Evolutionary conservation across 2,888 invertebrate species (phyloP), one percentile per base, ranked within the genome.

Genomic region (Drosophila barbarae): DNA sequence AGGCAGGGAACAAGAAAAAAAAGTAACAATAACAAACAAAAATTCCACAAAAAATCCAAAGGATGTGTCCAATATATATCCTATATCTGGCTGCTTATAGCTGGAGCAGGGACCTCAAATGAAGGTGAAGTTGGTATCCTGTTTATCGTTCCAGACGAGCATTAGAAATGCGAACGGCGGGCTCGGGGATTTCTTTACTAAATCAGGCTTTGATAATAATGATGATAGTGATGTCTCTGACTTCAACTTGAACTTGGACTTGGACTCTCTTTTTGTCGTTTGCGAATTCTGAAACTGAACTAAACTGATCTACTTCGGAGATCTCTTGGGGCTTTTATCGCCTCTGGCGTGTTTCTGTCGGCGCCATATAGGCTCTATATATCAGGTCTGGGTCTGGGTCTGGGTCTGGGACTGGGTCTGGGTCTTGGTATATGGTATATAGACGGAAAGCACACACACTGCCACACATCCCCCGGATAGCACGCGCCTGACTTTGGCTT

Each of bases 301-400:
- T 78, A 77, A 86, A 88, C 88, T 88, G 88, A 88, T 83, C 85
- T 81, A 80, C 77, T 77, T 76, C 71, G 71, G 71, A 61, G 74
- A 83, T 74, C 77, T 74, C 76, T 70, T 80, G 74, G 72, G 72
- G 87, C 87, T 88, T 88, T 84, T 88, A 88, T 88, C 83, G 85
- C 72, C 70, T 88, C 82, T 77, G 86, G 57, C 67, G 66, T 60
- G 67, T 52, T 50, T 69, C 78, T 63, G 66, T 42, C 66, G 52
- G 60, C 54, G 71, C 61, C 70, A 72, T 70, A 69, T 66, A 44
- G 60, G 47, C 65, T 70, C 52, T 54, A 55, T 57, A 53, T 66
- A 51, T 21, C 46, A 47, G 46, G 46, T 47, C 46, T 47, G 32
- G 46, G 30, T 18, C 46, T 46, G 46, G 46, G 30, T 18, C 28